These are phyloP conservation scores for Papilio elwesi DNA, from an alignment of 2,888 invertebrate species.

Conservation along the genomic window DNA sequence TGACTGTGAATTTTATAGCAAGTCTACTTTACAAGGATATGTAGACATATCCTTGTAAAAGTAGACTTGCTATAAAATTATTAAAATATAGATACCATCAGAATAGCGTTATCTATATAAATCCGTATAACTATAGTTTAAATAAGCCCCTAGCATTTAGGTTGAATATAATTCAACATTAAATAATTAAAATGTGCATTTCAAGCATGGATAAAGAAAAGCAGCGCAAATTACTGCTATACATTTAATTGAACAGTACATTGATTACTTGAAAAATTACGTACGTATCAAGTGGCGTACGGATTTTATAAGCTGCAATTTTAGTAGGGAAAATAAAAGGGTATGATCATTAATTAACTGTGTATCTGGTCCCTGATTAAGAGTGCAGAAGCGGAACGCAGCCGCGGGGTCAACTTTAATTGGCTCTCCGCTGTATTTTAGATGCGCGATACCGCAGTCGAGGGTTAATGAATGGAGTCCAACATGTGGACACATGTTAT, in stretches of 20 bases:
- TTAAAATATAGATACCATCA: background rate
- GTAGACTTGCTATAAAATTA: too few relatives aligned
- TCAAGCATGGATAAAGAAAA: background rate
- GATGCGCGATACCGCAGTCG: constrained; percentile 73
- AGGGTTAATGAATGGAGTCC: constrained; percentile 76
- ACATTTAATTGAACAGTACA: constrained; percentile 27
- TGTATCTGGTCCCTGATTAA: constrained; percentile 80
- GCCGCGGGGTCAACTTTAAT: constrained; percentile 78
- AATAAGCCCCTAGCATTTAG: too few relatives aligned
- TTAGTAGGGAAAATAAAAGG: constrained; percentile 69
- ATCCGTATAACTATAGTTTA: too few relatives aligned
- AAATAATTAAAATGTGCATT: too few relatives aligned
- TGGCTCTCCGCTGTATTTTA: constrained; percentile 74
- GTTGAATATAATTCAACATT: background rate
- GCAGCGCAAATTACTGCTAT: constrained; percentile 8
- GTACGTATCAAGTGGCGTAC: constrained; percentile 43
- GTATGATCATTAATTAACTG: constrained; percentile 78
- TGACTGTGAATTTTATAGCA: too few relatives aligned
- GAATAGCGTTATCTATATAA: background rate
- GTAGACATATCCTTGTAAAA: too few relatives aligned
- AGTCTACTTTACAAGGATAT: too few relatives aligned
- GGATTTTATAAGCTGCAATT: constrained; percentile 57
- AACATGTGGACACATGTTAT: constrained; percentile 78
- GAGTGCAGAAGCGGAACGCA: constrained; percentile 76
- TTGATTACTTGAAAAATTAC: constrained; percentile 32